Evolutionary conservation across 2,797 vertebrate genomes (phyloP).

Genomic region (Chanos chanos): DNA sequence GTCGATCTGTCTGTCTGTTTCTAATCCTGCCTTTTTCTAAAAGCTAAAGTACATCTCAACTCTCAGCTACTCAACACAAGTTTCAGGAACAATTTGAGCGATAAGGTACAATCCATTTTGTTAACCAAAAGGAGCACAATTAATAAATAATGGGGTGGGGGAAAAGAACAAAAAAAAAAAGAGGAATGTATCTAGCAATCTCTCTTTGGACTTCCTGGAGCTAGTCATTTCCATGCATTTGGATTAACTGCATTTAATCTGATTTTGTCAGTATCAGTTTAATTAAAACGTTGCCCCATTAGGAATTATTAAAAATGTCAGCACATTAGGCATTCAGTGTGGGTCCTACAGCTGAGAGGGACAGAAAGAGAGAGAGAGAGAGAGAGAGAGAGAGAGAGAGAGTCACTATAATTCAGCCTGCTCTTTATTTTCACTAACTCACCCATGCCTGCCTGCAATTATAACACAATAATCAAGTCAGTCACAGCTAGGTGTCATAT

Average conservation of each 20-base stretch:
- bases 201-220: slow-evolving; percentile 60
- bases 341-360: slow-evolving; percentile 22
- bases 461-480: slow-evolving; percentile 24
- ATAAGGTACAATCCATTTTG: slow-evolving; percentile 70
- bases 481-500: slow-evolving; percentile 5
- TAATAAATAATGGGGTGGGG: slow-evolving; percentile 53
- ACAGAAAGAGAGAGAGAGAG: slow-evolving; percentile 8
- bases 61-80: slow-evolving; percentile 38
- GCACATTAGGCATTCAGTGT: slow-evolving; percentile 31
- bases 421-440: slow-evolving; percentile 36
- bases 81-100: slow-evolving; percentile 66
- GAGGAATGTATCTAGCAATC: slow-evolving; percentile 58
- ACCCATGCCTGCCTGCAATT: slow-evolving; percentile 33
- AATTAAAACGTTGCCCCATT: slow-evolving; percentile 48
- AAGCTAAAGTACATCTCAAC: slow-evolving; percentile 26
- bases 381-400: slow-evolving; percentile 6
- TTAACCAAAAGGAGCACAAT: slow-evolving; percentile 61
- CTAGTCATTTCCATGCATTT: slow-evolving; percentile 34
- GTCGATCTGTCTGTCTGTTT: slow-evolving; percentile 23
- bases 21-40: slow-evolving; percentile 22
- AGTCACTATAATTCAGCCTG: too few species aligned
- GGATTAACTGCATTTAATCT: slow-evolving; percentile 45
- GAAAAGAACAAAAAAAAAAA: slow-evolving; percentile 10
- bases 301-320: slow-evolving; percentile 49
- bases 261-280: slow-evolving; percentile 48